phyloP scores from a whole-genome alignment of 2,888 invertebrate species.

The Napeogenes sylphis region DNA sequence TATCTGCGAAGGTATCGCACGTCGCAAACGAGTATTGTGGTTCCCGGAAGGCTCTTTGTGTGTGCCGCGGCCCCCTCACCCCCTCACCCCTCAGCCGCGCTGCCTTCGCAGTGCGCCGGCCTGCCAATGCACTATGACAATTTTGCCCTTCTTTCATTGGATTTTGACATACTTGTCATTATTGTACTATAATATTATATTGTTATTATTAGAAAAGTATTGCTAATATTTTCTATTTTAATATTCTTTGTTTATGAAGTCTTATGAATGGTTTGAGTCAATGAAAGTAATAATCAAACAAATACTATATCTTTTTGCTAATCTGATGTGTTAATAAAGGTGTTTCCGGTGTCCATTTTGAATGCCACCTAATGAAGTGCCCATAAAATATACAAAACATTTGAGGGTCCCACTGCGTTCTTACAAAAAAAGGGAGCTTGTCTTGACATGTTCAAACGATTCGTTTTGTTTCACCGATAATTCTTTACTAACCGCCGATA shows the following conservation, averaged over 20 bases:
- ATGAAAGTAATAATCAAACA: no score
- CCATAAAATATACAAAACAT: slow-evolving; percentile 70
- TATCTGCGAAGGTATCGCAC: slow-evolving; percentile 77
- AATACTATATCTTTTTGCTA: no score
- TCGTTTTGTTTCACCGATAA: slow-evolving; percentile 69
- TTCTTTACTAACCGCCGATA: slow-evolving; percentile 39
- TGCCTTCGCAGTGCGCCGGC: slow-evolving; percentile 28
- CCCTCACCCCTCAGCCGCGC: slow-evolving; percentile 36
- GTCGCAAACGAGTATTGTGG: slow-evolving; percentile 76
- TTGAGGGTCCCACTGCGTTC: slow-evolving; percentile 61
- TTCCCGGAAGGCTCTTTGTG: slow-evolving; percentile 76
- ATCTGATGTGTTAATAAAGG: slow-evolving; percentile 60
- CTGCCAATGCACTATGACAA: slow-evolving; percentile 35
- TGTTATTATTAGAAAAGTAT: no score
- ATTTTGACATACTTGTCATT: slow-evolving; percentile 9
- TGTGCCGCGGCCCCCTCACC: slow-evolving; percentile 50
- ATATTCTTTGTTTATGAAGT: no score
- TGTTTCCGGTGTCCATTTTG: slow-evolving; percentile 39
- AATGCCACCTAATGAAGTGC: slow-evolving; percentile 62
- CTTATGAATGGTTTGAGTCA: no score
- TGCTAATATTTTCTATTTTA: no score
- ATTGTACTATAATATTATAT: not conserved
- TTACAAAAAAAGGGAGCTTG: slow-evolving; percentile 61
- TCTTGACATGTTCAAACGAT: slow-evolving; percentile 69
- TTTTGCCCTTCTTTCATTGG: slow-evolving; percentile 39